Conservation (phyloP, 2,797 vertebrate species). For the Erethizon dorsatum region DNA sequence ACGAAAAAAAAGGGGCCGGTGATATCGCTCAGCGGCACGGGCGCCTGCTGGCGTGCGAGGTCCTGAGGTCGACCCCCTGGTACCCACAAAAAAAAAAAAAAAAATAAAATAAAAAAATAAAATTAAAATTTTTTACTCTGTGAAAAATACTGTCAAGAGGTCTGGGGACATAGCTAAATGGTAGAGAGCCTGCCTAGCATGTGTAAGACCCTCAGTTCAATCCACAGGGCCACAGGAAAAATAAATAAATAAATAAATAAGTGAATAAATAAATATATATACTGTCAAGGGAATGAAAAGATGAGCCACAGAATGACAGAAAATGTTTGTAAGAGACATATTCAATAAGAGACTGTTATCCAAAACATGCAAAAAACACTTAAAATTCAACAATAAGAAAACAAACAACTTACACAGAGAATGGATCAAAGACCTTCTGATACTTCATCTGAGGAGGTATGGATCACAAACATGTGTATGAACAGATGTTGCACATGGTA, state of each 20-base stretch:
- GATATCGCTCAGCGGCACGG: no score
- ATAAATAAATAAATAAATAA: not conserved
- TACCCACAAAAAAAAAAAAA: no score
- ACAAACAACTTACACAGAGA: not conserved
- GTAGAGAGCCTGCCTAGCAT: not conserved
- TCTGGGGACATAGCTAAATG: not conserved
- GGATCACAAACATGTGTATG: not conserved
- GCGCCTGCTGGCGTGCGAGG: no score
- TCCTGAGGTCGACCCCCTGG: no score
- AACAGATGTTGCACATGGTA: not conserved
- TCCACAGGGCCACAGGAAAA: not conserved
- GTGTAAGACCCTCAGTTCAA: not conserved
- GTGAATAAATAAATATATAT: not conserved
- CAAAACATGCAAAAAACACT: not conserved
- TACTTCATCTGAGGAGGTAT: not conserved
- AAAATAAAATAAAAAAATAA: no score
- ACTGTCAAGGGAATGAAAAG: not conserved
- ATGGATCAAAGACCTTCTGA: not conserved
- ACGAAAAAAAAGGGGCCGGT: no score
- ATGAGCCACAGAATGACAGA: not conserved
- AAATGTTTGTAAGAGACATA: not conserved
- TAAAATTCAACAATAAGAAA: constrained; percentile 19
- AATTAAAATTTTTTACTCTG: not conserved
- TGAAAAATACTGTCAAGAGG: not conserved
- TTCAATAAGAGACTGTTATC: not conserved